Conservation (phyloP, 2,888 invertebrate species). For the Diarsia dahlii region DNA sequence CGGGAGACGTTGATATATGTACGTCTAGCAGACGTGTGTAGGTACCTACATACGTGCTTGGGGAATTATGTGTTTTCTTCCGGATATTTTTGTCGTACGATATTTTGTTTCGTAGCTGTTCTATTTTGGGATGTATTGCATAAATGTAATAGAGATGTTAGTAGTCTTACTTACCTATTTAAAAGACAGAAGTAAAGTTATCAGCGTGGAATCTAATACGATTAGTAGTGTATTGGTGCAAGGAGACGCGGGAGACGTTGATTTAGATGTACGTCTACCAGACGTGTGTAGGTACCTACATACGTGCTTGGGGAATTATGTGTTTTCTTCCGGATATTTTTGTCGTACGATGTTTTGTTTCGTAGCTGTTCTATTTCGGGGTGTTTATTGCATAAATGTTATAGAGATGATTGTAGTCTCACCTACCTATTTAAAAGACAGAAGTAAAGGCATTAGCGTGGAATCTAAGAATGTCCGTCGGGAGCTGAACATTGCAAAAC, state of each 20-base stretch:
- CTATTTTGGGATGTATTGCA: background rate
- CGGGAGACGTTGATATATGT: constrained; percentile 82
- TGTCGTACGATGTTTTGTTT: background rate
- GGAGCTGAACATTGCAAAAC: no score
- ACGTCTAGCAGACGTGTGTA: constrained; percentile 45
- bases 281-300: constrained; percentile 22
- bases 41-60: constrained; percentile 37
- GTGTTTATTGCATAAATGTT: no score
- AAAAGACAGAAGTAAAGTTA: constrained; percentile 72
- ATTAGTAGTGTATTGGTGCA: constrained; percentile 86
- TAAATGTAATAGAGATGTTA: background rate
- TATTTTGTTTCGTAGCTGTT: constrained; percentile 1
- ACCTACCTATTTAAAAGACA: no score
- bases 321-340: constrained; percentile 41
- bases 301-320: no score
- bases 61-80: constrained; percentile 58
- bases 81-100: constrained; percentile 15
- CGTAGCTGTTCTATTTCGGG: no score
- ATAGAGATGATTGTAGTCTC: no score
- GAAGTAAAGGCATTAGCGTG: no score
- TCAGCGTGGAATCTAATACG: constrained; percentile 85
- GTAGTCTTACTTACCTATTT: background rate
- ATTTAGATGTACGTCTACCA: constrained; percentile 74
- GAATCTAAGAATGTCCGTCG: no score
- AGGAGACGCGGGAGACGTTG: constrained; percentile 78